Percentiles rank a stretch among this genome's conserved stretches.
phyloP scores from a whole-genome alignment of 2,797 vertebrate genomes.

The Falco cherrug region DNA sequence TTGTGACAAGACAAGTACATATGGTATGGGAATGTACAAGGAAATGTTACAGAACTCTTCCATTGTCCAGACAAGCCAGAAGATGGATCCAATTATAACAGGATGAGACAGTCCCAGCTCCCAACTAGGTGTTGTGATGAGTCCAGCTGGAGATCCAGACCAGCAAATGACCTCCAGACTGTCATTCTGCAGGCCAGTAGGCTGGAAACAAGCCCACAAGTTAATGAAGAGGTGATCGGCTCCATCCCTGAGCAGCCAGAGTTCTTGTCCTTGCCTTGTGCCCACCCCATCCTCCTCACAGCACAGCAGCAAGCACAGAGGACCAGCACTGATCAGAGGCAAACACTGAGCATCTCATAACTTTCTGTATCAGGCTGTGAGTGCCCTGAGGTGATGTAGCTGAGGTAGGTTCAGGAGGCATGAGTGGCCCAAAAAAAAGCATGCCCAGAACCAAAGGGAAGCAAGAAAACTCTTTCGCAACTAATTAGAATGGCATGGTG shows the following conservation, averaged over 20 bases:
- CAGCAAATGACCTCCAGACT: background rate
- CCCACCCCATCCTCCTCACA: background rate
- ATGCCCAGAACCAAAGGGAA: background rate
- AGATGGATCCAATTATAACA: conserved; percentile 17
- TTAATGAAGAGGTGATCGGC: background rate
- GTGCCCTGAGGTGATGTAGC: background rate
- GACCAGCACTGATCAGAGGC: background rate
- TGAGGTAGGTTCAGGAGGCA: background rate
- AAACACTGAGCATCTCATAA: background rate
- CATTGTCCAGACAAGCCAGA: background rate
- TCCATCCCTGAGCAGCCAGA: background rate
- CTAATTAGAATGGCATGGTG: conserved; percentile 32
- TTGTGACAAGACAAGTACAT: conserved; percentile 5
- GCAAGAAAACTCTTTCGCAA: background rate
- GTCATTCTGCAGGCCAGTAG: conserved; percentile 29
- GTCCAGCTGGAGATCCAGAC: conserved; percentile 17
- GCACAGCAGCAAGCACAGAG: background rate
- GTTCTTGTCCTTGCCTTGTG: background rate
- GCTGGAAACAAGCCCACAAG: background rate
- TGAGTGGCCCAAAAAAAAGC: background rate
- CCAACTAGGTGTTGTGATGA: background rate
- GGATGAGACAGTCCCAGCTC: background rate
- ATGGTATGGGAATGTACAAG: background rate
- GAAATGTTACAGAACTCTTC: background rate
- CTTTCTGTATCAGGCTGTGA: background rate